Base-by-base conservation (phyloP, 2,888 invertebrate species). In the Patella caerulea region DNA sequence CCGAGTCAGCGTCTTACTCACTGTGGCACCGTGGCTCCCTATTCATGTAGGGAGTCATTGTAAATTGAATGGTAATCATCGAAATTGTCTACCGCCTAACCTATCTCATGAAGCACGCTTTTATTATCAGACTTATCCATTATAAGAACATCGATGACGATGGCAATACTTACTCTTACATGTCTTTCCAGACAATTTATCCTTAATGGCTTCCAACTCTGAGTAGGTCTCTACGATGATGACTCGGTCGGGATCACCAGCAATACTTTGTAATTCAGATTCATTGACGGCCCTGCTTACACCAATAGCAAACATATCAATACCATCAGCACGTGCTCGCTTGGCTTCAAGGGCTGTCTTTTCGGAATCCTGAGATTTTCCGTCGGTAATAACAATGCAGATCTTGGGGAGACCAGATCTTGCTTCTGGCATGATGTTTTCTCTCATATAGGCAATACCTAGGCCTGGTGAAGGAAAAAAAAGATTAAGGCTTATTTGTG, bases 241-340 rank as follows among this genome's bases (percentile, higher is more conserved):
- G 11, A 83, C 82, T 2, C 75, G 74, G 52, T 71, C 56, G 0
- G 12, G 71, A 71, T 75, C 55, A 0, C 81, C 81, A 0, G 83
- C 83, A 19, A 83, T 83, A 19, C 54, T 74, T 45, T 59, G 7
- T 55, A 83, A 74, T 72, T 83, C 83, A 14, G 74, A 54, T 29
- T 71, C 65, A 34, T 75, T 72, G 2, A 82, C 74, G 7, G 29
- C 72, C 15, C 24, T 29, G 14, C 81, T 79, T 3, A 83, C 80
- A 17, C 83, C 83, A 54, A 83, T 78, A 52, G 83, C 83, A 55
- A 80, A 79, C 76, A 80, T 81, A 4, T 59, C 65, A 70, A 81
- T 75, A 29, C 80, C 81, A 14, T 52, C 74, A 2, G 53, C 54
- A 1, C 77, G 78, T 2, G 81, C 78, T 0, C 5, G 11, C 1